A percentile compares a stretch with the other conserved stretches of the same genome.
Conservation (phyloP, 1,140 invertebrate species). For the Diuraphis noxia region DNA sequence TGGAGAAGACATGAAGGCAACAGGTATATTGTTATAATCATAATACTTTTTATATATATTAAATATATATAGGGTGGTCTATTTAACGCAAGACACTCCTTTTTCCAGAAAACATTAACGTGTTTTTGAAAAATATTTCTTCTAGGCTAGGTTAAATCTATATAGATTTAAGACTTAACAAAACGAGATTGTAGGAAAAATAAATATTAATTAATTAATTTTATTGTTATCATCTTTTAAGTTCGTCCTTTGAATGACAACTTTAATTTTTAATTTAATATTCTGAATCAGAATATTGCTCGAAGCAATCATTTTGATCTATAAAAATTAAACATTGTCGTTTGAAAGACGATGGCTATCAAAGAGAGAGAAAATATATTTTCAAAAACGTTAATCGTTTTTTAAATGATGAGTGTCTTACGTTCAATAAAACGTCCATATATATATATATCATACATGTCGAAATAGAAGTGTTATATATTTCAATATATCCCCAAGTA, state of each 20-base stretch:
- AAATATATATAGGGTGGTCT: not conserved
- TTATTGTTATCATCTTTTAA: not conserved
- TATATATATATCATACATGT: not conserved
- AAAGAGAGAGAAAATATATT: not conserved
- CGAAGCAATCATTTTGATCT: not conserved
- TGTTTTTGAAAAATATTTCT: not conserved
- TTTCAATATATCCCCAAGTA: not conserved
- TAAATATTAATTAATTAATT: not conserved
- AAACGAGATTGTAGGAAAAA: not conserved
- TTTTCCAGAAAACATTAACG: not conserved
- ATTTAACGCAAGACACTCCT: not conserved
- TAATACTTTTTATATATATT: not conserved
- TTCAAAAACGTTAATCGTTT: not conserved
- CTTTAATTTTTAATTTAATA: not conserved
- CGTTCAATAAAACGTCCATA: not conserved
- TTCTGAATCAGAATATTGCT: not conserved
- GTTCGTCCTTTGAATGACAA: not conserved
- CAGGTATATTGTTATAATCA: conserved; percentile 38
- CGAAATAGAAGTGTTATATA: not conserved
- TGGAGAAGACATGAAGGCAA: conserved; percentile 19
- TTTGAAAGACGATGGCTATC: not conserved
- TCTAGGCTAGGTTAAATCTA: not conserved
- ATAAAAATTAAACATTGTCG: too few relatives aligned
- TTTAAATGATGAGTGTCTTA: not conserved
- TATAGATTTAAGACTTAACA: not conserved